Percentiles rank a stretch among this genome's conserved stretches.
Conservation (phyloP, 1,140 invertebrate genomes). For the Panagrolaimus sp. region DNA sequence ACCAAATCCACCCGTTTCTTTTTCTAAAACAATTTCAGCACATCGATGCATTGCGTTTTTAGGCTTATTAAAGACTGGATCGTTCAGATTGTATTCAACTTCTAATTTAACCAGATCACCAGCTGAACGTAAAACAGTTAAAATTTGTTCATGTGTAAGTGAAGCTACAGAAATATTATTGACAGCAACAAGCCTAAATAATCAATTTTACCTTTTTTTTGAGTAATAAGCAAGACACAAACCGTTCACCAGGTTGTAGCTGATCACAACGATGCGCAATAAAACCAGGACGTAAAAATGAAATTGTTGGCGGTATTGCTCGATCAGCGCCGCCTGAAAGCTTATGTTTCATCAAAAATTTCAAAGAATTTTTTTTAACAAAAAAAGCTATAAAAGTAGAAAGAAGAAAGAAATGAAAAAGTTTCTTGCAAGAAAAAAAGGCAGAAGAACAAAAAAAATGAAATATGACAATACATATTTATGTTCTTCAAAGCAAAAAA, state of each 20-base stretch:
- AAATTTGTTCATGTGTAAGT: constrained; percentile 73
- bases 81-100: constrained; percentile 74
- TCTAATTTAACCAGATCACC: constrained; percentile 70
- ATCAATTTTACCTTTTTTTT: constrained; percentile 60
- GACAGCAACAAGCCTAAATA: constrained; percentile 74
- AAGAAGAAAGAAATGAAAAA: constrained; percentile 8
- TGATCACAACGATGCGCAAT: constrained; percentile 61
- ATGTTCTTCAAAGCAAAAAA: too few relatives aligned
- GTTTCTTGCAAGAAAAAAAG: background rate
- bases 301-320: constrained; percentile 63
- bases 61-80: constrained; percentile 56
- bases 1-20: constrained; percentile 76
- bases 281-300: constrained; percentile 64
- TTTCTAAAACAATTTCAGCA: constrained; percentile 62
- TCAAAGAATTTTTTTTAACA: background rate
- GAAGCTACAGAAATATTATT: constrained; percentile 72
- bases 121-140: constrained; percentile 70
- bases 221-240: background rate
- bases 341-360: constrained; percentile 21
- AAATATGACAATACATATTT: too few relatives aligned
- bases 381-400: constrained; percentile 5
- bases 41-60: constrained; percentile 52
- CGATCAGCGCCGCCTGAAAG: constrained; percentile 64
- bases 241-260: constrained; percentile 66
- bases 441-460: too few relatives aligned